Evolutionary conservation across 2,113 vertebrate species (phyloP), one percentile per base, ranked within the genome.

Genomic region (Guaruba guarouba): DNA sequence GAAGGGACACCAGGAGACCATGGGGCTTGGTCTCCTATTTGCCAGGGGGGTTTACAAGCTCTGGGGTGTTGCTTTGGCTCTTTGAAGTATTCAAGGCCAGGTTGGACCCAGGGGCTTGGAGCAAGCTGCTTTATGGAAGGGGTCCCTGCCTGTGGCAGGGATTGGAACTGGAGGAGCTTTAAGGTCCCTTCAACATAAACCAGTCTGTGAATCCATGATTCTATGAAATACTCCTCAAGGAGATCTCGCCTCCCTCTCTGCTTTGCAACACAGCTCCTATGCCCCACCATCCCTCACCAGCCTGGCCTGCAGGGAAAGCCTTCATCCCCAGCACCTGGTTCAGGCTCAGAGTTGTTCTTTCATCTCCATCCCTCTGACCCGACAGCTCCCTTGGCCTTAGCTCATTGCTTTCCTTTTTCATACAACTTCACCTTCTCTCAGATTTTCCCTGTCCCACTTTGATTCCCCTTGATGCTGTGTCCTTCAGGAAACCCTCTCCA

Each of bases 1-100:
- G 4, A 19, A 28, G 8, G 41, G 68, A 31, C 83, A 9, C 63
- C 17, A 3, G 39, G 71, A 83, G 48, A 18, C 10, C 4, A 1
- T 10, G 37, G 7, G 1, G 7, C 19, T 62, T 20, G 33, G 3
- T 61, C 77, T 22, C 17, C 0, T 19, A 1, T 10, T 18, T 44
- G 11, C 24, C 78, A 71, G 55, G 69, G 43, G 3, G 20, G 84
- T 55, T 74, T 28, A 31, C 20, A 43, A 52, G 48, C 29, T 83
- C 81, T 55, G 31, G 12, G 39, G 15, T 3, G 9, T 73, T 61
- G 57, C 20, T 59, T 59, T 59, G 57, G 20, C 57, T 59, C 20
- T n/a, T n/a, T n/a, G 33, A n/a, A n/a, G 55, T n/a, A 9, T n/a
- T n/a, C 33, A 59, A 59, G 33, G 20, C 33, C 20, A 59, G 55